Conservation (phyloP, 2,888 invertebrate species). For the Pristionchus japonicus region DNA sequence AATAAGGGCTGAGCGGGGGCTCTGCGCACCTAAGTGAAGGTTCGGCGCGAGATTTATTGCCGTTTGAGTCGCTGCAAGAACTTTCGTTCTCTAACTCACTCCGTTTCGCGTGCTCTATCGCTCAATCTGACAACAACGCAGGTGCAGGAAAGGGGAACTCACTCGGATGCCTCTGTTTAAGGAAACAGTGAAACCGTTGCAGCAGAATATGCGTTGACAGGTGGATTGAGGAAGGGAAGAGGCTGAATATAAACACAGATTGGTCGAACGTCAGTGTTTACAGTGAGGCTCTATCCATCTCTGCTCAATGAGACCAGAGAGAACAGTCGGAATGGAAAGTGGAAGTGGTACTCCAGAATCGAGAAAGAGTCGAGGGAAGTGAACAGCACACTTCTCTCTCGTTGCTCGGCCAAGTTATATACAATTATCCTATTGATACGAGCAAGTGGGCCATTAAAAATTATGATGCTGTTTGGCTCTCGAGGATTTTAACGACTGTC, state of each 20-base stretch:
- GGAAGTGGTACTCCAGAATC: background rate
- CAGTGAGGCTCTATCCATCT: too few species aligned
- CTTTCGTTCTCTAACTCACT: too few species aligned
- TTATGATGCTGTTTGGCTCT: conserved; percentile 34
- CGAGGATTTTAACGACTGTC: background rate
- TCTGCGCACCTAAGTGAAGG: background rate
- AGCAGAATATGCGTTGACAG: background rate
- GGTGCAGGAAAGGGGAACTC: too few species aligned
- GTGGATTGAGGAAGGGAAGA: background rate
- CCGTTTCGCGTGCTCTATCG: background rate
- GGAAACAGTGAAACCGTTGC: background rate
- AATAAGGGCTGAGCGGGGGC: background rate
- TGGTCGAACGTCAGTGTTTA: too few species aligned
- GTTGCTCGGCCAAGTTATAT: conserved; percentile 25
- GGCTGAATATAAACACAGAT: too few species aligned
- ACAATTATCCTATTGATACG: conserved; percentile 39
- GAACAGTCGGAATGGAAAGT: background rate
- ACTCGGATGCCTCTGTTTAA: too few species aligned
- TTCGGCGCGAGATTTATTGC: background rate
- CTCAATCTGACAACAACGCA: background rate
- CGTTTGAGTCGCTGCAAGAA: background rate
- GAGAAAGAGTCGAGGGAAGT: background rate
- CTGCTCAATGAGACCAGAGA: too few species aligned
- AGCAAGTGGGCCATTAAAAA: conserved; percentile 16
- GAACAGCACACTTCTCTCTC: background rate